Percentiles rank a stretch among this genome's conserved stretches.
These are phyloP conservation scores for Reticulitermes speratus DNA, from an alignment of 1,140 invertebrate species.

Conservation along the genomic window DNA sequence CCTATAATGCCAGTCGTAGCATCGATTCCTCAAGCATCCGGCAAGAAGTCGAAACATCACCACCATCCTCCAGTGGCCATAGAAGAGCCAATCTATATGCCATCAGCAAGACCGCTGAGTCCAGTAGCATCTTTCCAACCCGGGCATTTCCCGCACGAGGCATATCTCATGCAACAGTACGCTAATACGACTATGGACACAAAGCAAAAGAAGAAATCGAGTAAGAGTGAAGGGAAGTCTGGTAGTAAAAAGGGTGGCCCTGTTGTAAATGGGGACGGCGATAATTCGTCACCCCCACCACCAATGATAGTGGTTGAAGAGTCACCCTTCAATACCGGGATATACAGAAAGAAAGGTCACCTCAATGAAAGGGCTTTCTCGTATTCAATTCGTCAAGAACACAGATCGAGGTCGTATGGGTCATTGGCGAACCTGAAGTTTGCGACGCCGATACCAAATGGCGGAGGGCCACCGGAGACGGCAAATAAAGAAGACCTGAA, in stretches of 20 bases:
- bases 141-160: constrained; percentile 61
- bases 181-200: constrained; percentile 52
- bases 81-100: constrained; percentile 64
- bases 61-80: constrained; percentile 35
- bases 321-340: constrained; percentile 80
- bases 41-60: constrained; percentile 28
- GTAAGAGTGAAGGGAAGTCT: constrained; percentile 28
- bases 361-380: constrained; percentile 91
- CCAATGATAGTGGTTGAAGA: constrained; percentile 49
- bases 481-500: constrained; percentile 65
- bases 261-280: constrained; percentile 30
- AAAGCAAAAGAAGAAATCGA: constrained; percentile 42
- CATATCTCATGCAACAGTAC: constrained; percentile 60
- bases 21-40: constrained; percentile 32
- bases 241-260: constrained; percentile 23
- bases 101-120: constrained; percentile 56
- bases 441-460: constrained; percentile 55
- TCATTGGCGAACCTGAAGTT: constrained; percentile 84
- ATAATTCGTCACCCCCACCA: constrained; percentile 9
- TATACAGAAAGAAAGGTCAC: constrained; percentile 87
- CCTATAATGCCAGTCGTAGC: constrained; percentile 19
- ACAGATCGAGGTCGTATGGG: constrained; percentile 85
- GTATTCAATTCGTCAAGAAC: constrained; percentile 90
- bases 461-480: constrained; percentile 36
- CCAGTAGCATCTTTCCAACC: constrained; percentile 62